Base-by-base conservation (phyloP, 2,888 invertebrate genomes). In the Drosophila picticornis region DNA sequence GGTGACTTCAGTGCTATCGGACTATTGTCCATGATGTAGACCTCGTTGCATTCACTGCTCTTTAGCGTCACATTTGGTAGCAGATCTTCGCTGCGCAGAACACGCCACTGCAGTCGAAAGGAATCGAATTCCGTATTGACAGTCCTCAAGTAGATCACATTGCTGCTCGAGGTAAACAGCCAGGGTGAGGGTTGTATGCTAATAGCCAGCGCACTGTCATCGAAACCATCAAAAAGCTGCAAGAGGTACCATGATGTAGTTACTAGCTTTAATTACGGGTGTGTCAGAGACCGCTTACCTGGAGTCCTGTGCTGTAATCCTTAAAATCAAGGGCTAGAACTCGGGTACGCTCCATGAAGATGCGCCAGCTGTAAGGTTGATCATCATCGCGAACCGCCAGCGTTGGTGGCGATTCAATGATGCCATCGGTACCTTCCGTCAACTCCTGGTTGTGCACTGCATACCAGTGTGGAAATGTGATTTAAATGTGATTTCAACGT, bases 191-290 rank as follows among this genome's bases (percentile, higher is more conserved):
- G 5, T 13, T 43, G 38, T 6, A 92, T 83, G 3, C 77, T 66
- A 1, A 92, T 69, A 10, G 68, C 34, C 19, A 95, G 94, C 1
- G 96, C 96, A 2, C 94, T 94, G 0, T 94, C 94, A 90, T 97
- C 95, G 78, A 94, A 95, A 0, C 98, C 98, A 93, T 98, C 97
- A 86, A 95, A 96, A 38, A 98, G 92, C 96, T 96, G 34, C 6
- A 71, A 55, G 1, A 13, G 1, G 10, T 40, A 13, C 2, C 25
- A 25, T 9, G n/a, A 5, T 9, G 3, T 36, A 6, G 3, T 25
- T 43, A 27, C 9, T 10, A 38, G 22, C 19, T n/a, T 4, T 19
- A 9, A 22, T 27, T 34, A 10, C 1, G 3, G 3, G 6, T 7
- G 9, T 19, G 13, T 19, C 19, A 6, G 9, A 13, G 6, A 2